phyloP scores from a whole-genome alignment of 2,113 vertebrate genomes.

The Neotoma lepida region DNA sequence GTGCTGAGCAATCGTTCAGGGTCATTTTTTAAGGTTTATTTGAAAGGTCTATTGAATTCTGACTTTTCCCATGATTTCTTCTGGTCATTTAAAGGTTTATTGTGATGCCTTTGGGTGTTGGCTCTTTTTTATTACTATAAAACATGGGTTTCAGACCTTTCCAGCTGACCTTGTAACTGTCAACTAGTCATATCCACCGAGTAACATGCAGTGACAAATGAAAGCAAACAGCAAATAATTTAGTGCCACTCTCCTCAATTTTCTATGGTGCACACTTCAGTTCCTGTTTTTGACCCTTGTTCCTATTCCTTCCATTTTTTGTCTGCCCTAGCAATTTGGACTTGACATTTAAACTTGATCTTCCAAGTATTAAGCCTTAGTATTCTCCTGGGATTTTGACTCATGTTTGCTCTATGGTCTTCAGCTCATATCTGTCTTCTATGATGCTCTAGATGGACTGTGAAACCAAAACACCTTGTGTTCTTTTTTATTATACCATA shows the following conservation, averaged over 20 bases:
- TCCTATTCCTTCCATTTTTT: not conserved
- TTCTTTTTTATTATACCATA: not conserved
- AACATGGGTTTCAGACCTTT: constrained; percentile 20
- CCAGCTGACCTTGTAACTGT: constrained; percentile 47
- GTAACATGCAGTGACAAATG: constrained; percentile 37
- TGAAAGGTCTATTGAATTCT: constrained; percentile 57
- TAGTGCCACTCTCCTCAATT: not conserved
- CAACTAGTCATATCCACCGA: constrained; percentile 21
- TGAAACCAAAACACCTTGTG: not conserved
- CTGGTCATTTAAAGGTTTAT: constrained; percentile 33
- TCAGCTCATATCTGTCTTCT: not conserved
- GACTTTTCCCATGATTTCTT: constrained; percentile 20
- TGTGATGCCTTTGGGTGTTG: constrained; percentile 36
- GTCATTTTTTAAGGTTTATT: constrained; percentile 57
- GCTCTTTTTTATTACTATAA: constrained; percentile 49
- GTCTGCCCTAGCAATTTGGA: constrained; percentile 44
- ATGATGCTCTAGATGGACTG: not conserved
- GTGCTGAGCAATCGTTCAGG: constrained; percentile 25
- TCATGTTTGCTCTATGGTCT: not conserved
- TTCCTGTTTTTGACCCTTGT: constrained; percentile 29
- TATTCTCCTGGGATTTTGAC: constrained; percentile 26
- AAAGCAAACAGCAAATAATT: constrained; percentile 59
- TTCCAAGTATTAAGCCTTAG: constrained; percentile 48
- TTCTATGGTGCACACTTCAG: not conserved
- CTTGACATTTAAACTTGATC: constrained; percentile 58